Percentiles rank a stretch among this genome's conserved stretches.
Conservation (phyloP, 2,113 vertebrate species). For the Echinops telfairi region DNA sequence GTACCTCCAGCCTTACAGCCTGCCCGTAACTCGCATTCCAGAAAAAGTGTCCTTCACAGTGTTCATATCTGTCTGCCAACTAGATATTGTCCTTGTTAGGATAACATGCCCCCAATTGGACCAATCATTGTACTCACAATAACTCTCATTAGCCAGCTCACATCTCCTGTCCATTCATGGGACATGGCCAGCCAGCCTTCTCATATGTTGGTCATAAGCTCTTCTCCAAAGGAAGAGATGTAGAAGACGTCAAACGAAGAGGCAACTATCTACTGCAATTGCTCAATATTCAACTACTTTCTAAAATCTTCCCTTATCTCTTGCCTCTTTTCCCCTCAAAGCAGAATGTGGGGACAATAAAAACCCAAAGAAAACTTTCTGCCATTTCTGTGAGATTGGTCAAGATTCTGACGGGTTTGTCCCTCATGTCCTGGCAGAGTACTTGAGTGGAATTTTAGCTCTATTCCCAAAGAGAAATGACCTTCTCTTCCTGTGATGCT, state of each 20-base stretch:
- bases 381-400: background rate
- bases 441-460: background rate
- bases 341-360: background rate
- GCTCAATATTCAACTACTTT: background rate
- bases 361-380: background rate
- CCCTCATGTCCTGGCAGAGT: background rate
- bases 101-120: background rate
- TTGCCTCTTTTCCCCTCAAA: background rate
- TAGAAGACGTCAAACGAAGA: background rate
- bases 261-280: background rate
- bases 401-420: background rate
- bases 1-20: background rate
- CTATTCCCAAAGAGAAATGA: background rate
- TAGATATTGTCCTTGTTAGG: background rate
- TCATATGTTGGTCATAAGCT: too few relatives aligned
- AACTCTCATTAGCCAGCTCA: background rate
- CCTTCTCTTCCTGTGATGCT: background rate
- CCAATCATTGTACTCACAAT: background rate
- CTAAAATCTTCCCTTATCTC: background rate
- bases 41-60: background rate
- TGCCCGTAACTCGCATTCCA: background rate
- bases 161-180: background rate
- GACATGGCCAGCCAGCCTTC: too few relatives aligned
- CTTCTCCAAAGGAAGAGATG: background rate
- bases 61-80: background rate